Conservation (phyloP, 2,888 invertebrate genomes). For the Disparrhopalites patrizii region DNA sequence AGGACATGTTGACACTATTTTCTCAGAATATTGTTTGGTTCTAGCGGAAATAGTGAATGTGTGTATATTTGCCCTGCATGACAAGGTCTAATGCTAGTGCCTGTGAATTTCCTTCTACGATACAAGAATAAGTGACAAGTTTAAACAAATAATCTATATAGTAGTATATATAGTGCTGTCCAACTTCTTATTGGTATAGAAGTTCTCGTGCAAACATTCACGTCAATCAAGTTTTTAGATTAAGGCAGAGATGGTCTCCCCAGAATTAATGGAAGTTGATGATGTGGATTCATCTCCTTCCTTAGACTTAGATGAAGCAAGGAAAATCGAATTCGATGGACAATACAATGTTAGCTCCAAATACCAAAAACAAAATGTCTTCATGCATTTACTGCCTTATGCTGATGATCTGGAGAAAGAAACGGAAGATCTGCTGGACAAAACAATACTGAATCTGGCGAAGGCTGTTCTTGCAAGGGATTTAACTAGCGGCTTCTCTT, state of each 20-base stretch:
- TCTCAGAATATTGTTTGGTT: too few species aligned
- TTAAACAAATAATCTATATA: too few species aligned
- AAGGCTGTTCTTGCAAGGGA: constrained; percentile 41
- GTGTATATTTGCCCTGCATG: too few species aligned
- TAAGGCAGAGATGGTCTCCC: neutral
- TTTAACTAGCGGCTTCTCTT: constrained; percentile 41
- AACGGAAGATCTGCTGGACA: constrained; percentile 40
- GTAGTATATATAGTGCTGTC: too few species aligned
- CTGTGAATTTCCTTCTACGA: too few species aligned
- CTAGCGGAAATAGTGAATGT: too few species aligned
- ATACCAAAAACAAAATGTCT: constrained; percentile 42
- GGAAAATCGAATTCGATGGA: constrained; percentile 10
- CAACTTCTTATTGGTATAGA: too few species aligned
- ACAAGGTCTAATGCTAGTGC: too few species aligned
- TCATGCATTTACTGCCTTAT: constrained; percentile 44
- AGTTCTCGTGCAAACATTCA: too few species aligned
- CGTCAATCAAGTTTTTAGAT: too few species aligned
- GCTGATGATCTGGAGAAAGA: constrained; percentile 36
- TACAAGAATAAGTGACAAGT: too few species aligned
- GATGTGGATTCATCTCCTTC: constrained; percentile 40
- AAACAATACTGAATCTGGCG: constrained; percentile 37
- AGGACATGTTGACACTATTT: too few species aligned
- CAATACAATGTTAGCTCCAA: constrained; percentile 22
- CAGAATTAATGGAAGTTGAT: constrained; percentile 37
- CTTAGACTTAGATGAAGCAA: constrained; percentile 27